Conservation (phyloP, 2,113 vertebrate genomes). For the Gymnarchus niloticus region DNA sequence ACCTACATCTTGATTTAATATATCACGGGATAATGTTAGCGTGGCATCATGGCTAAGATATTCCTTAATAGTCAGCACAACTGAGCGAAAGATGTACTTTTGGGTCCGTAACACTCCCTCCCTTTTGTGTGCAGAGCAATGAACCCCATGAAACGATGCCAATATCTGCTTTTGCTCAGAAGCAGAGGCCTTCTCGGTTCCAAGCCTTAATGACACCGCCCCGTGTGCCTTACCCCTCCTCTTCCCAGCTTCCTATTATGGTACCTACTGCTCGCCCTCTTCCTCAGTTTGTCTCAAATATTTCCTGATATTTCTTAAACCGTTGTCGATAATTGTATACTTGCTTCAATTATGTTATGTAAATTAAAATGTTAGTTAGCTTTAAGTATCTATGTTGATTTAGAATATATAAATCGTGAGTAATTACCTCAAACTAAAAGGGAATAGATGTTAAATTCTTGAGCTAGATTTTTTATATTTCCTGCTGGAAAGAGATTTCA, state of each 20-base stretch:
- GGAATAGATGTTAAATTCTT: neutral
- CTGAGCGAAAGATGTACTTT: neutral
- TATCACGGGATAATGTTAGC: too few species aligned
- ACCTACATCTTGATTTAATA: too few species aligned
- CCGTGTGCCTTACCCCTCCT: slow-evolving; percentile 72
- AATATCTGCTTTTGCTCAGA: slow-evolving; percentile 93
- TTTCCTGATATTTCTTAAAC: neutral
- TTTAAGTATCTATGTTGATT: too few species aligned
- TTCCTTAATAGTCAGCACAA: neutral
- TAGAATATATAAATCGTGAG: neutral
- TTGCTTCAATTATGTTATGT: too few species aligned
- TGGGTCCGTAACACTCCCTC: neutral
- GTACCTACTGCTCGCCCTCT: slow-evolving; percentile 56
- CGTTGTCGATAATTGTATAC: neutral
- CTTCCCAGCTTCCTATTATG: slow-evolving; percentile 78
- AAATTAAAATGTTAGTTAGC: too few species aligned
- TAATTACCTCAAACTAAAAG: neutral
- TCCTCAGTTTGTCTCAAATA: neutral
- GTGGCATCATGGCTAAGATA: neutral
- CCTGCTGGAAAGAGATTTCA: neutral
- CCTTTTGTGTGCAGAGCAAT: slow-evolving; percentile 72
- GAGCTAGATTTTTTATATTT: neutral
- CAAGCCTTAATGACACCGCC: slow-evolving; percentile 83
- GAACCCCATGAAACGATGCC: slow-evolving; percentile 98
- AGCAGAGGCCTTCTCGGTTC: slow-evolving; percentile 84